A percentile compares a stretch with the other conserved stretches of the same genome.
These are phyloP conservation scores for Bubo scandiacus DNA, from an alignment of 2,113 vertebrate species.

Conservation along the genomic window DNA sequence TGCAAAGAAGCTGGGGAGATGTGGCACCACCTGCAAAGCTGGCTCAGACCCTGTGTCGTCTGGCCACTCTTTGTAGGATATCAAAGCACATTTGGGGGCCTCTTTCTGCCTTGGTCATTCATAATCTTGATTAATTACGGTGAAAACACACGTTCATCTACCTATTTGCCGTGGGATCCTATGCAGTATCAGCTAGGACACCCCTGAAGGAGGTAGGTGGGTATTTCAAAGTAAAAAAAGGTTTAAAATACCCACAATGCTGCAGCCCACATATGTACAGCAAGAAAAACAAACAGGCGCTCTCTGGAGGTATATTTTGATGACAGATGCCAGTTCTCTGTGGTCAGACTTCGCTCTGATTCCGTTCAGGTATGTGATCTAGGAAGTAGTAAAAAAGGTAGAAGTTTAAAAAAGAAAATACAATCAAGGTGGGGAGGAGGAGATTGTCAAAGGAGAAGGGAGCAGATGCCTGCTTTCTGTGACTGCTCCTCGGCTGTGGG, in stretches of 20 bases:
- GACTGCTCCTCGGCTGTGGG: neutral
- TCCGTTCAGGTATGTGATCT: conserved; percentile 57
- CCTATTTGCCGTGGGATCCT: neutral
- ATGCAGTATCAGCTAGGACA: neutral
- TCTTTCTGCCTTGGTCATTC: neutral
- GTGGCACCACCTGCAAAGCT: neutral
- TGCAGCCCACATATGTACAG: neutral
- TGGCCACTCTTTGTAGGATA: neutral
- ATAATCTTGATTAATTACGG: neutral
- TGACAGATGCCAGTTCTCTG: conserved; percentile 56
- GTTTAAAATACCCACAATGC: neutral
- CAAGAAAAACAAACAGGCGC: conserved; percentile 47
- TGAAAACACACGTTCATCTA: neutral
- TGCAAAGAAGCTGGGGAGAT: neutral
- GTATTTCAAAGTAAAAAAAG: neutral
- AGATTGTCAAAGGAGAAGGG: neutral
- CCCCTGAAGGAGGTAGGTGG: neutral
- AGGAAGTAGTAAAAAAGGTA: conserved; percentile 37
- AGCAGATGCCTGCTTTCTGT: neutral
- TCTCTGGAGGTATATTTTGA: conserved; percentile 51
- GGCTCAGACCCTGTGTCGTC: neutral
- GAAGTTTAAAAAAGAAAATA: conserved; percentile 27
- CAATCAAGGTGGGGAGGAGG: neutral
- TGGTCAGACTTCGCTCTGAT: conserved; percentile 14
- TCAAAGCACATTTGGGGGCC: rapidly evolving